A percentile compares a stretch with the other conserved stretches of the same genome.
phyloP scores from a whole-genome alignment of 1,140 invertebrate species.

The Physella acuta region DNA sequence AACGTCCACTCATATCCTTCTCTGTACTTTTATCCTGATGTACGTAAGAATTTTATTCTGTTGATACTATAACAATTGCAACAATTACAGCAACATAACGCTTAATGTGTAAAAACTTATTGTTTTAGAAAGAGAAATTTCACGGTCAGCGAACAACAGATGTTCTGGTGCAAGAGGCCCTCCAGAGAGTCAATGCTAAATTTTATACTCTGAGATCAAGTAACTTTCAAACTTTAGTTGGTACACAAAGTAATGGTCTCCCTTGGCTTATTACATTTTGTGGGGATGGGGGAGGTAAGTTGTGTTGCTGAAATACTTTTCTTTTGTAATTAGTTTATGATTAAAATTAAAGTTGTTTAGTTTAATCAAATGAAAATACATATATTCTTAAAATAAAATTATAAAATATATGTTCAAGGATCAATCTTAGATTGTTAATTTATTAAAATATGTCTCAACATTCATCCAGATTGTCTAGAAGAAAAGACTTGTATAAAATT shows the following conservation, averaged over 20 bases:
- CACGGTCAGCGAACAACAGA: conserved; percentile 55
- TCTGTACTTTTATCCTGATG: conserved; percentile 66
- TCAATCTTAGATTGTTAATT: too few relatives aligned
- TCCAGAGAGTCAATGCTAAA: conserved; percentile 52
- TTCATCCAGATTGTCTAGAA: conserved; percentile 62
- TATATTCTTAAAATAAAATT: too few relatives aligned
- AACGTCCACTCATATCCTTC: conserved; percentile 73
- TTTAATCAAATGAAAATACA: too few relatives aligned
- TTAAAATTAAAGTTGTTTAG: too few relatives aligned
- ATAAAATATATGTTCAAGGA: too few relatives aligned
- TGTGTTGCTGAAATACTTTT: too few relatives aligned
- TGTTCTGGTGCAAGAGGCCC: conserved; percentile 58
- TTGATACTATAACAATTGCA: too few relatives aligned
- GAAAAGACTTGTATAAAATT: conserved; percentile 65
- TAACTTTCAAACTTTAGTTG: conserved; percentile 44
- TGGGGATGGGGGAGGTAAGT: conserved; percentile 54
- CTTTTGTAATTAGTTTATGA: too few relatives aligned
- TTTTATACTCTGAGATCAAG: conserved; percentile 48
- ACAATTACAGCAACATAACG: too few relatives aligned
- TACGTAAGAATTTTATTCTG: conserved; percentile 38
- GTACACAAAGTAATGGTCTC: conserved; percentile 33
- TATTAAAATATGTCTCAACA: not conserved
- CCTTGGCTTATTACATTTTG: conserved; percentile 63
- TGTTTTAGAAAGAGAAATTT: conserved; percentile 60
- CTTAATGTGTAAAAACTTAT: not conserved